Conservation (phyloP, 2,888 invertebrate genomes). For the Tipula lateralis region DNA sequence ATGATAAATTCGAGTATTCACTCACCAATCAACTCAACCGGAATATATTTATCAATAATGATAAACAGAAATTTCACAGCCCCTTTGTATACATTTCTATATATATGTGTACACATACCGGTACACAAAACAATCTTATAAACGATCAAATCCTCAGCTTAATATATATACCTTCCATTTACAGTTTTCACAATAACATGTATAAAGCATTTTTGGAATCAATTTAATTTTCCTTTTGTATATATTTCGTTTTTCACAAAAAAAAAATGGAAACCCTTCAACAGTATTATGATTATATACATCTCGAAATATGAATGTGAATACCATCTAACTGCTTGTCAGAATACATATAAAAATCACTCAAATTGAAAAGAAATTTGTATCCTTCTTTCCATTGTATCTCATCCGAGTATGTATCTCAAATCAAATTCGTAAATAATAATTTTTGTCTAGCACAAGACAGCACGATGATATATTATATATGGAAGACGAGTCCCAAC, state of each 20-base stretch:
- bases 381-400: background rate
- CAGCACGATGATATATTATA: background rate
- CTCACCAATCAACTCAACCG: background rate
- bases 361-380: background rate
- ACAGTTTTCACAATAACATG: background rate
- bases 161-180: background rate
- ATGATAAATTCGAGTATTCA: background rate
- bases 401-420: background rate
- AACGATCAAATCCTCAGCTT: background rate
- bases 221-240: background rate
- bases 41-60: background rate
- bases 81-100: background rate
- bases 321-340: background rate
- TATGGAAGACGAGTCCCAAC: background rate
- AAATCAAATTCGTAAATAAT: background rate
- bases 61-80: background rate
- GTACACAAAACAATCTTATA: background rate
- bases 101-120: background rate
- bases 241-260: background rate
- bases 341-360: background rate
- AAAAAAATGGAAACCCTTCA: background rate
- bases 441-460: background rate
- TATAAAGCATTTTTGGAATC: background rate
- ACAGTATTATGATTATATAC: background rate
- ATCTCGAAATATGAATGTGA: background rate